Evolutionary conservation across 1,140 invertebrate species (phyloP).

Genomic region (Archivesica marissinica): DNA sequence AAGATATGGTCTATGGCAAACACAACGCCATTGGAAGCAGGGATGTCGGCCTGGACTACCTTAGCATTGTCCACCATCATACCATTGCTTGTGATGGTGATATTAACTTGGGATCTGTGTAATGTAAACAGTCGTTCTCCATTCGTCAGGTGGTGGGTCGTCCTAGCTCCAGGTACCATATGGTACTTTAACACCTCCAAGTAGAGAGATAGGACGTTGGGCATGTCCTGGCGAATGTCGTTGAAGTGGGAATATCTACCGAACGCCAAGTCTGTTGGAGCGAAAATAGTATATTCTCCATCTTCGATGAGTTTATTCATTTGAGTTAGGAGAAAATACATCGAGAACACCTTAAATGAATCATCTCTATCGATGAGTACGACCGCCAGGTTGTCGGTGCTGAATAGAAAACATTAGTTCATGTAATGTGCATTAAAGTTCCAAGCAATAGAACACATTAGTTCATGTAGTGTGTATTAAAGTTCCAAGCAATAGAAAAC

Average conservation of each 20-base stretch:
- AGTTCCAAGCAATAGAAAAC: no score
- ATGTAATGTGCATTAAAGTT: no score
- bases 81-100: slow-evolving; percentile 62
- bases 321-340: no score
- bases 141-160: slow-evolving; percentile 66
- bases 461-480: no score
- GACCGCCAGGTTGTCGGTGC: no score
- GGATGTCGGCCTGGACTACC: slow-evolving; percentile 77
- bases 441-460: no score
- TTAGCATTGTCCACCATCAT: slow-evolving; percentile 78
- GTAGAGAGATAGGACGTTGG: background rate
- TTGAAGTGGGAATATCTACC: slow-evolving; percentile 69
- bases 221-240: slow-evolving; percentile 2
- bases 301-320: no score
- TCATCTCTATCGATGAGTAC: no score
- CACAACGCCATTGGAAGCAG: slow-evolving; percentile 80
- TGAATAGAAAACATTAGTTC: no score
- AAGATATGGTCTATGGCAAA: slow-evolving; percentile 79
- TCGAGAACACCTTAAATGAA: no score
- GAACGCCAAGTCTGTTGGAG: slow-evolving; percentile 92
- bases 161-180: slow-evolving; percentile 74
- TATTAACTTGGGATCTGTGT: slow-evolving; percentile 52
- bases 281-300: slow-evolving; percentile 92
- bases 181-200: slow-evolving; percentile 81
- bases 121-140: slow-evolving; percentile 71